Base-by-base conservation (phyloP, 2,113 vertebrate species). In the Rhynchomys soricoides region DNA sequence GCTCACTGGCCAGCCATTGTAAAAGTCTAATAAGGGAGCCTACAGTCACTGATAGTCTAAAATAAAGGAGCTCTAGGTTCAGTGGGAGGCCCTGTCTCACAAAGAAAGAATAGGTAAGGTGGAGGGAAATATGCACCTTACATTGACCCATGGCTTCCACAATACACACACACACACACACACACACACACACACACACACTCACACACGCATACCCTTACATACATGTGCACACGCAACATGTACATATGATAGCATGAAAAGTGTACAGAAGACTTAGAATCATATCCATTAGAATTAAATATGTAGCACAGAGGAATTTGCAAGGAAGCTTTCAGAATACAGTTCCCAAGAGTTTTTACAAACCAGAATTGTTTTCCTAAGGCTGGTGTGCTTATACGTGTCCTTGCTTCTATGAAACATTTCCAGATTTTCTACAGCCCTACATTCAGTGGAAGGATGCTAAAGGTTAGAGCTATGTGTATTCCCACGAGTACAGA, bases 391-490 rank as follows among this genome's bases (percentile, higher is more conserved):
- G 24, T 64, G 37, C 19, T 62, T 62, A 16, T 57, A 55, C 34
- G 22, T 8, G 29, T 29, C 29, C 16, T 43, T 81, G 43, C 15
- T 43, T 78, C 34, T 7, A 1, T 17, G 55, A 78, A 40, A 21
- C 26, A 15, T 86, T 71, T 43, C 37, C 50, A 62, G 7, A 24
- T 31, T 29, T 62, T 8, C 29, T 50, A n/a, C 3, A 34, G 24
- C 9, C 21, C 0, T 15, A 7, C 2, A 7, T 4, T n/a, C 21
- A 5, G 1, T 62, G 26, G 34, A 5, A 45, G 40, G 37, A n/a
- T 31, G 50, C 52, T 5, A 0, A 55, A 37, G 6, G n/a, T 48
- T 17, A 16, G 48, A 62, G 3, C n/a, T 12, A 34, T 4, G 15
- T 0, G 3, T 34, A 45, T 5, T 40, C 64, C 5, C 22, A 17